These are phyloP conservation scores for Telmatochromis sp. DNA, from an alignment of 2,113 vertebrate species.

Conservation along the genomic window DNA sequence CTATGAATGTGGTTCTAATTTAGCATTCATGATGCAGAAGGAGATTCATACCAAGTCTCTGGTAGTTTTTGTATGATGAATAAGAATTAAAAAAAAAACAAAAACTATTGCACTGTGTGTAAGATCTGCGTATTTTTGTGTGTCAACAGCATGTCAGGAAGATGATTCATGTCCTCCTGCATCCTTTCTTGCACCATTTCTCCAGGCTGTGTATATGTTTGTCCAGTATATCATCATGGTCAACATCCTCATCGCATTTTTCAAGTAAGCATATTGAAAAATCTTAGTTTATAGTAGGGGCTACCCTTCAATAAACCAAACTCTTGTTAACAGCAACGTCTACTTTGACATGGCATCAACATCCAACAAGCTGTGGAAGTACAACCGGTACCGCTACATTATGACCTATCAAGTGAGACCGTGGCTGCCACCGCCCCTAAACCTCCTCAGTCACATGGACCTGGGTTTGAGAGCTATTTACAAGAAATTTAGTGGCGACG, in stretches of 20 bases:
- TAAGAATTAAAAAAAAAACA: not conserved
- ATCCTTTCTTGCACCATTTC: constrained; percentile 83
- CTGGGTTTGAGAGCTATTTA: constrained; percentile 73
- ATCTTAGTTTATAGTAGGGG: not conserved
- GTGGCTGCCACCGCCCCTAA: constrained; percentile 89
- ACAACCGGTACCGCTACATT: constrained; percentile 93
- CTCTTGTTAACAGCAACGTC: constrained; percentile 77
- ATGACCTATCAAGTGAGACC: constrained; percentile 92
- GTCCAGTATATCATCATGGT: constrained; percentile 99
- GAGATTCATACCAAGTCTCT: not conserved
- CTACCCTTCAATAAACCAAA: not conserved
- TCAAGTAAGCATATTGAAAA: constrained; percentile 81
- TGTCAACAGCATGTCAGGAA: constrained; percentile 73
- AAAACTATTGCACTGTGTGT: not conserved
- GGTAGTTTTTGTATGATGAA: not conserved
- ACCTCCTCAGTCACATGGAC: constrained; percentile 79
- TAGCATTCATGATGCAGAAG: not conserved
- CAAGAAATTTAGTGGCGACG: constrained; percentile 48
- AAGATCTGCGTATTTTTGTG: not conserved
- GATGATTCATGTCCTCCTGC: constrained; percentile 77
- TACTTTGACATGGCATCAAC: constrained; percentile 87
- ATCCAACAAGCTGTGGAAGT: constrained; percentile 92
- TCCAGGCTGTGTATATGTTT: constrained; percentile 96
- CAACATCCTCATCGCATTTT: constrained; percentile 94
- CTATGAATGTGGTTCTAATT: not conserved